These are phyloP conservation scores for Charadrius vociferus DNA, from an alignment of 2,113 vertebrate species.

Conservation along the genomic window DNA sequence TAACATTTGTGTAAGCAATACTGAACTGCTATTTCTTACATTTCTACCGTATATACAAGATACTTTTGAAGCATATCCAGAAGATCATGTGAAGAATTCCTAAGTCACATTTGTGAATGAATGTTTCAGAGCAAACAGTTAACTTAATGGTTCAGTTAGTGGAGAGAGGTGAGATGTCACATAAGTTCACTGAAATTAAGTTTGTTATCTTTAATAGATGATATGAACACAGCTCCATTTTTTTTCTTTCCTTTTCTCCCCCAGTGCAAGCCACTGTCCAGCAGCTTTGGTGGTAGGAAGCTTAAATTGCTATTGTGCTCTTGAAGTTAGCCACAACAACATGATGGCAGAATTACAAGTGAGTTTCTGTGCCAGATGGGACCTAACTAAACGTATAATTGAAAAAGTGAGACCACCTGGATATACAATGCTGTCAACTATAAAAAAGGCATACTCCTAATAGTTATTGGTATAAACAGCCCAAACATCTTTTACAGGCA, in stretches of 20 bases:
- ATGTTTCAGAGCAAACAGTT: background rate
- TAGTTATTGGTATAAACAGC: background rate
- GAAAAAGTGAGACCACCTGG: constrained; percentile 33
- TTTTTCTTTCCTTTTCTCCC: background rate
- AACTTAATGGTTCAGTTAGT: background rate
- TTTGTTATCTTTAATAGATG: background rate
- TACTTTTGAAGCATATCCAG: background rate
- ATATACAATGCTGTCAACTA: background rate
- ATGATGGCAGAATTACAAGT: background rate
- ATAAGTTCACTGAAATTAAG: background rate
- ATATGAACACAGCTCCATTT: background rate
- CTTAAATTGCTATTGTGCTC: background rate
- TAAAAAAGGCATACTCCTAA: background rate
- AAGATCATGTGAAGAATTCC: background rate
- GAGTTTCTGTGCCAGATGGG: background rate
- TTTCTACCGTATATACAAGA: background rate
- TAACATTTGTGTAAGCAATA: background rate
- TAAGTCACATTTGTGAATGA: background rate
- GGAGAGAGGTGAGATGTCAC: background rate
- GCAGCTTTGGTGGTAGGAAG: background rate
- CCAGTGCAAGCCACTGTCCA: background rate
- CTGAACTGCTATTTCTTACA: background rate
- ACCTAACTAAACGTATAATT: background rate
- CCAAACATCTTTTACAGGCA: background rate
- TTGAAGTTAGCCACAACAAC: background rate